Evolutionary conservation across 2,888 invertebrate genomes (phyloP), one percentile per base, ranked within the genome.

Genomic region (Agrilus mali): DNA sequence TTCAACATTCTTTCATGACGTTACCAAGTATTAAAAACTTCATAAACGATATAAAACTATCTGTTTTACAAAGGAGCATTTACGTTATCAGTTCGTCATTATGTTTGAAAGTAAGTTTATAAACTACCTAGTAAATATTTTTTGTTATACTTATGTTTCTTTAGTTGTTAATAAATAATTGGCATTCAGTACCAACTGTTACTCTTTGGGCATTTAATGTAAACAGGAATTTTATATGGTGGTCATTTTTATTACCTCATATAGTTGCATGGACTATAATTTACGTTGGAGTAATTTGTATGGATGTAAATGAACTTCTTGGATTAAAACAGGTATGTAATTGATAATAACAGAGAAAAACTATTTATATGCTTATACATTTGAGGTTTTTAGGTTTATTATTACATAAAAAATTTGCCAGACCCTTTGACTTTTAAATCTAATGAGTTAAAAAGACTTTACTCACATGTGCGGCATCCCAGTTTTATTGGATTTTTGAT

Each of bases 391-490:
- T 45, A 70, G 68, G 67, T 76, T 6, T 77, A 74, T 57, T 78
- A 77, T 47, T 69, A 70, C 51, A 53, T 77, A 15, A 68, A 69
- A 37, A 65, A 66, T 14, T 66, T 71, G 46, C 68, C 70, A 7
- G 66, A 67, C 33, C 76, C 78, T 1, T 64, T 71, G 46, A 52
- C 59, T 1, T 68, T 70, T 47, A 79, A 79, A 59, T 75, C 77
- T 0, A 53, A 50, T 13, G 71, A 73, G 45, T 56, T 77, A 40
- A 67, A 68, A 39, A 64, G 70, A 49, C 65, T 77, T 20, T 73
- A 73, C 48, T 54, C 63, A 0, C 77, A 78, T 50, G 71, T 78
- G 58, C 70, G 78, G 36, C 79, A 79, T 66, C 78, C 79, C 1
- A 78, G 78, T 45, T 78, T 78, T 50, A 61, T 67, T 34, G 76